phyloP scores from a whole-genome alignment of 2,797 vertebrate species.

The Enteromius treurensis region DNA sequence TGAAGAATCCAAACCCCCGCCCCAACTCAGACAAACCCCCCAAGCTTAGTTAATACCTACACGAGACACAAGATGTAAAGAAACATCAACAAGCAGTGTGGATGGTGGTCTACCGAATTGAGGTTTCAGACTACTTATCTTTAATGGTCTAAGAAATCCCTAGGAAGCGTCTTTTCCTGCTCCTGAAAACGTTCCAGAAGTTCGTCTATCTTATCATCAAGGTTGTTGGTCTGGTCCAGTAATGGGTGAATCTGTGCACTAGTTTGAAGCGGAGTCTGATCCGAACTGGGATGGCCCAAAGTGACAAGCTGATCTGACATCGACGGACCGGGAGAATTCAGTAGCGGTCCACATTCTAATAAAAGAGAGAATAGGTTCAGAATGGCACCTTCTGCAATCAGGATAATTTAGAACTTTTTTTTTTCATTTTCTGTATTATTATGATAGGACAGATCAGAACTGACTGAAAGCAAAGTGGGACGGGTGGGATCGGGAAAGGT shows the following conservation, averaged over 20 bases:
- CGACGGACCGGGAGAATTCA: slow-evolving; percentile 82
- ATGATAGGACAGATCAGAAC: too few relatives aligned
- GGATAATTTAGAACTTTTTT: background rate
- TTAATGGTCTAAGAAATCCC: slow-evolving; percentile 77
- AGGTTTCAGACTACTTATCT: slow-evolving; percentile 61
- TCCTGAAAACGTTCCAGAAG: slow-evolving; percentile 93
- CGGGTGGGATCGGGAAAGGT: background rate
- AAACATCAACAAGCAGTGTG: slow-evolving; percentile 29
- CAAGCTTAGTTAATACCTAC: slow-evolving; percentile 5
- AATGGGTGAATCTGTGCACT: slow-evolving; percentile 87
- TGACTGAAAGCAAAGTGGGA: too few relatives aligned
- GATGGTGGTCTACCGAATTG: slow-evolving; percentile 18
- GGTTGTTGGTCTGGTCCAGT: slow-evolving; percentile 87
- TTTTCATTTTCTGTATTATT: too few relatives aligned
- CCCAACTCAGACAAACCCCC: too few relatives aligned
- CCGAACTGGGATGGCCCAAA: slow-evolving; percentile 76
- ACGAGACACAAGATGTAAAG: slow-evolving; percentile 1
- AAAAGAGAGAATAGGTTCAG: slow-evolving; percentile 7
- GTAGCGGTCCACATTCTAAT: slow-evolving; percentile 88
- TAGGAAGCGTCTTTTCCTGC: slow-evolving; percentile 84
- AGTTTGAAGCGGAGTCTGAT: slow-evolving; percentile 81
- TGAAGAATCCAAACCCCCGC: slow-evolving; percentile 21
- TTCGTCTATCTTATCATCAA: slow-evolving; percentile 89
- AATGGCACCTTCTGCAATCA: background rate
- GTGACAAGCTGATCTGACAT: slow-evolving; percentile 85